Conservation (phyloP, 2,113 vertebrate species). For the Apaloderma vittatum region DNA sequence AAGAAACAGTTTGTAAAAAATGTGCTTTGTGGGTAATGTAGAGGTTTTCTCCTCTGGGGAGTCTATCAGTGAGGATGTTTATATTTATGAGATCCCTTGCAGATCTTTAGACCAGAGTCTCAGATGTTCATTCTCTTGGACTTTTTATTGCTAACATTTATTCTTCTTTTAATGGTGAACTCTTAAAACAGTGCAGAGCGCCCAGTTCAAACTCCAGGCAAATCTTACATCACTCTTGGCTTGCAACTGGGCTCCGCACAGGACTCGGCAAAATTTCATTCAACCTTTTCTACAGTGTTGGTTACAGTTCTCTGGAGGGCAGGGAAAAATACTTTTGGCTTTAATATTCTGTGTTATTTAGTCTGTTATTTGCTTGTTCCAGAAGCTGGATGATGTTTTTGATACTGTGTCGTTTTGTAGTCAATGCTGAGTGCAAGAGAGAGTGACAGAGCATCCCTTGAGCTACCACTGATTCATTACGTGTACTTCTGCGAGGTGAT, state of each 20-base stretch:
- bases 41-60: not conserved
- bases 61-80: not conserved
- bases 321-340: not conserved
- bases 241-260: not conserved
- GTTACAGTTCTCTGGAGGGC: not conserved
- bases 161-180: not conserved
- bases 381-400: not conserved
- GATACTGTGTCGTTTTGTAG: not conserved
- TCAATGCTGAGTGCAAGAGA: not conserved
- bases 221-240: not conserved
- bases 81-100: not conserved
- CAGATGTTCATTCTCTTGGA: not conserved
- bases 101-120: not conserved
- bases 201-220: not conserved
- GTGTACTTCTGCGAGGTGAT: not conserved
- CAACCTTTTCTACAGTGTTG: not conserved
- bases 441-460: not conserved
- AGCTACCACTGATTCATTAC: not conserved
- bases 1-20: not conserved
- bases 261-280: not conserved
- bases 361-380: slow-evolving; percentile 1
- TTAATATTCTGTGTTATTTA: not conserved
- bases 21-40: not conserved
- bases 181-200: not conserved
- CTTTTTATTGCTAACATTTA: slow-evolving; percentile 9